These are phyloP conservation scores for Podilymbus podiceps DNA, from an alignment of 2,113 vertebrate species.

Conservation along the genomic window DNA sequence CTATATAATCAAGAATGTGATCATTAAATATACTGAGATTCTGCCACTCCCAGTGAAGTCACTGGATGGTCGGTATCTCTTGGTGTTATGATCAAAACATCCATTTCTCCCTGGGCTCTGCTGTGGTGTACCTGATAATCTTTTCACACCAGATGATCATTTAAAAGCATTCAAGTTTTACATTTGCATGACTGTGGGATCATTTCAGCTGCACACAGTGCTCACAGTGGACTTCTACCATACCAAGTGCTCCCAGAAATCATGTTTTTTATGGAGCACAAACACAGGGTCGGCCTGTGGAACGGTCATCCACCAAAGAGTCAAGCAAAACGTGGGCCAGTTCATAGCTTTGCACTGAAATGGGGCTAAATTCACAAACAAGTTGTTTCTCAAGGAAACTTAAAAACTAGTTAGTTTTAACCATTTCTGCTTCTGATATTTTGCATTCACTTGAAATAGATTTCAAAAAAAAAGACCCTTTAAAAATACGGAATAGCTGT, in stretches of 20 bases:
- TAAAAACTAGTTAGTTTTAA: not conserved
- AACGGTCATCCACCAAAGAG: not conserved
- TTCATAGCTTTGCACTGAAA: not conserved
- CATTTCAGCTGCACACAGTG: not conserved
- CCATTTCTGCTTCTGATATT: not conserved
- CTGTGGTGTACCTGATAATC: not conserved
- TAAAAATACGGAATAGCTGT: not conserved
- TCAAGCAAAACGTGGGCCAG: not conserved
- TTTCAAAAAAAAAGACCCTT: not conserved
- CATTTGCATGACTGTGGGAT: not conserved
- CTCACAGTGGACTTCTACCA: not conserved
- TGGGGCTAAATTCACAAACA: not conserved
- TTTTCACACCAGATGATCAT: not conserved
- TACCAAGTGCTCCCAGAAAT: not conserved
- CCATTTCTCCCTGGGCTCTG: not conserved
- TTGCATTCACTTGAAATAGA: not conserved
- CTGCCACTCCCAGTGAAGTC: not conserved
- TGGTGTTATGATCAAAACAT: not conserved
- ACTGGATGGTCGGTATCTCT: not conserved
- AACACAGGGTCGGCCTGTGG: not conserved
- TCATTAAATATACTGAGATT: not conserved
- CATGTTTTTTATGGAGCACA: not conserved
- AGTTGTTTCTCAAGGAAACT: not conserved
- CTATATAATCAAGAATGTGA: not conserved
- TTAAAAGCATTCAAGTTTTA: not conserved